Conservation (phyloP, 2,113 vertebrate species). For the Eclectus roratus region DNA sequence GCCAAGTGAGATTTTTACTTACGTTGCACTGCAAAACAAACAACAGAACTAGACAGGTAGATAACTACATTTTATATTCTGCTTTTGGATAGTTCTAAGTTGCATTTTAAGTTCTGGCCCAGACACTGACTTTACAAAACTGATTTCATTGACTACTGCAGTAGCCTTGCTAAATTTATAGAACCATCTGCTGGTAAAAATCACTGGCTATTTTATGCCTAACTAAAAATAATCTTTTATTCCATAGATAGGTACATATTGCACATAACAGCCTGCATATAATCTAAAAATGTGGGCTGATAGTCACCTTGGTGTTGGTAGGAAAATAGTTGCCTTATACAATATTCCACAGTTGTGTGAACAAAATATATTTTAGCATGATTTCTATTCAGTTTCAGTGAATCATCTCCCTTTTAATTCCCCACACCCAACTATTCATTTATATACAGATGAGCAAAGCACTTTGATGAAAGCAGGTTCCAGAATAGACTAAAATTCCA, state of each 20-base stretch:
- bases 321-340: conserved; percentile 35
- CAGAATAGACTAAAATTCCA: conserved; percentile 37
- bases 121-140: not conserved
- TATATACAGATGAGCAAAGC: conserved; percentile 39
- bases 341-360: conserved; percentile 23
- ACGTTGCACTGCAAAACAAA: conserved; percentile 10
- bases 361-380: conserved; percentile 26
- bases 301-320: conserved; percentile 40
- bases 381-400: conserved; percentile 32
- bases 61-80: conserved; percentile 6
- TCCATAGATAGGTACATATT: conserved; percentile 27
- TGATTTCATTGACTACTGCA: conserved; percentile 8
- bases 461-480: conserved; percentile 34
- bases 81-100: not conserved
- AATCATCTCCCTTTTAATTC: conserved; percentile 43
- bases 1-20: not conserved
- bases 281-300: not conserved
- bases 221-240: conserved; percentile 51
- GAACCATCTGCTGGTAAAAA: conserved; percentile 16
- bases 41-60: not conserved
- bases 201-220: conserved; percentile 32
- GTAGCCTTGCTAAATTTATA: conserved; percentile 28
- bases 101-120: not conserved
- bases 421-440: conserved; percentile 44
- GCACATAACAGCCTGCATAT: not conserved